Base-by-base conservation (phyloP, 2,113 vertebrate species). In the Aythya baeri region DNA sequence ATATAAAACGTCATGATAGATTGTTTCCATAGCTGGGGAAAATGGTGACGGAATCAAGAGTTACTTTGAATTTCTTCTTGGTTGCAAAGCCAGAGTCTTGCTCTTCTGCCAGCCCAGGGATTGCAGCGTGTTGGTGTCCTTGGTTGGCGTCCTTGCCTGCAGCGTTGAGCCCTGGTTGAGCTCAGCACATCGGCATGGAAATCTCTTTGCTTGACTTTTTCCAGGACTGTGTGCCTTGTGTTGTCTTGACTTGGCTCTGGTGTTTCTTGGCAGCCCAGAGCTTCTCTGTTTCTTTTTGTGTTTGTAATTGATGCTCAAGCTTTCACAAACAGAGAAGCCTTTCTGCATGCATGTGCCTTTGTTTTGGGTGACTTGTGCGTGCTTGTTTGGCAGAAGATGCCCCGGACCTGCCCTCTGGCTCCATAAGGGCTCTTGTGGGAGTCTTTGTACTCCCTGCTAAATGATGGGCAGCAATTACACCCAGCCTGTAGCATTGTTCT, bases 1-100 rank as follows among this genome's bases (percentile, higher is more conserved):
- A 94, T 95, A 94, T 91, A 94, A 94, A 95, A 74, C 31, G 18
- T 71, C 55, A 32, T 80, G 84, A 89, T 93, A 82, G 78, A 91
- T 83, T 91, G 63, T 73, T 95, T 88, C 89, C 87, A 95, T 89
- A 80, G 63, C 82, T 55, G 66, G 87, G 67, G 78, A 96, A 93
- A 93, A 82, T 36, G 54, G 66, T 87, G 81, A 73, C 71, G 50
- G 74, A 85, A 46, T 89, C 49, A 89, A 86, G 12, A 14, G 17
- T 80, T 91, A 83, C 71, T 94, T 87, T 89, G 38, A 43, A 27
- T 82, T 78, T 86, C 52, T 93, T 75, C 68, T 88, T 89, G 49
- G 72, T 43, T 72, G 16, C 61, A 0, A 9, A 85, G 62, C 29
- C 36, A 80, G 11, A 72, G 9, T 58, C 41, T 70, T 92, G 31